Base-by-base conservation (phyloP, 2,113 vertebrate genomes). In the Spilogale gracilis region DNA sequence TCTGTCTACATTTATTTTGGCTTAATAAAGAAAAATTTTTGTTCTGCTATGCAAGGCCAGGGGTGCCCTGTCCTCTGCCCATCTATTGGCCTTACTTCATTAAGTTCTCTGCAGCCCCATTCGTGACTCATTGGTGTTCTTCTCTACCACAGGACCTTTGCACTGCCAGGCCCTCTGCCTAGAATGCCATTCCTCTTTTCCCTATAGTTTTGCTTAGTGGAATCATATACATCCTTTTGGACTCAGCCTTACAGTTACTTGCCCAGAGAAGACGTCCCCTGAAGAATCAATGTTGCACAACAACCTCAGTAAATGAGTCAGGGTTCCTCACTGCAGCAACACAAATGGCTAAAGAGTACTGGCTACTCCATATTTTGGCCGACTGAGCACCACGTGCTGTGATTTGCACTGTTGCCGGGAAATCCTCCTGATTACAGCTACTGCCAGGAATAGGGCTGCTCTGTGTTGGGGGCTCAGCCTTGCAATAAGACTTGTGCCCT, bases 1-100 rank as follows among this genome's bases (percentile, higher is more conserved):
- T 48, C 13, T 20, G 11, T 92, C 30, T 95, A 13, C 50, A 83
- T 96, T 86, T 74, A 80, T 67, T 90, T 96, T 92, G 71, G 61
- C 10, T 90, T 88, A 69, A 45, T 86, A 76, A 93, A 23, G 30
- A 32, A 54, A 20, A 23, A 11, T 16, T 2, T 14, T 3, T 3
- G 65, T 80, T 27, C 25, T 52, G 16, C 27, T 11, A 17, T 16
- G 17, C 18, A 76, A 23, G 20, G 18, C 27, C 4, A 71, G 6
- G 1, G 0, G 14, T 52, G 20, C 0, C 3, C 54, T 38, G 17
- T 38, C 32, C 2, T 63, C 9, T 50, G 73, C n/a, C 6, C 25
- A 11, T 13, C 6, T 54, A 3, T 48, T 30, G 23, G 38, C 48
- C 23, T 78, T 13, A 32, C 88, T 91, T 94, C 30, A 27, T 60